Conservation (phyloP, 2,113 vertebrate genomes). For the Acanthisitta chloris region DNA sequence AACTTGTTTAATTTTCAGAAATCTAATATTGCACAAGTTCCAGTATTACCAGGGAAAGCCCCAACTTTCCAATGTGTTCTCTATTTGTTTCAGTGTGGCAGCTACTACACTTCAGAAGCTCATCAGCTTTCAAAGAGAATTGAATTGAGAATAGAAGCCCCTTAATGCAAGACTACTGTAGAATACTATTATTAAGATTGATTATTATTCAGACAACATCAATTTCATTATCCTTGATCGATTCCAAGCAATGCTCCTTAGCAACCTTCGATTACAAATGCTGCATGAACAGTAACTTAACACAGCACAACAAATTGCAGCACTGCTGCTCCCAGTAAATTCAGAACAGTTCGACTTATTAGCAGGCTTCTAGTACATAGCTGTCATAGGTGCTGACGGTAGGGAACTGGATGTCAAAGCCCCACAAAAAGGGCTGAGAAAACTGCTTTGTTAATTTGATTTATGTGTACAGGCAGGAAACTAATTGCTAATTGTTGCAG, state of each 20-base stretch:
- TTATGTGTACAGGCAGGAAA: conserved; percentile 40
- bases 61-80: not conserved
- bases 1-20: not conserved
- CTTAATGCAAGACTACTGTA: conserved; percentile 66
- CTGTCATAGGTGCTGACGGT: conserved; percentile 22
- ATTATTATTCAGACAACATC: conserved; percentile 76
- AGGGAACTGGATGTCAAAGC: conserved; percentile 9
- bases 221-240: conserved; percentile 75
- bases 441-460: conserved; percentile 51
- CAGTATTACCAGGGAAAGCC: not conserved
- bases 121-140: conserved; percentile 50
- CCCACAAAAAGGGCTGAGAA: not conserved
- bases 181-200: conserved; percentile 75
- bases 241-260: conserved; percentile 54
- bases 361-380: conserved; percentile 31
- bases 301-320: not conserved
- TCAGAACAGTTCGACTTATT: not conserved
- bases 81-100: not conserved
- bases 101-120: not conserved
- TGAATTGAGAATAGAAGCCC: conserved; percentile 55
- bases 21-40: not conserved
- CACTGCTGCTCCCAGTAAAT: not conserved
- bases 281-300: conserved; percentile 26
- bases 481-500: conserved; percentile 34
- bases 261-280: conserved; percentile 35